Percentiles rank a stretch among this genome's conserved stretches.
phyloP scores from a whole-genome alignment of 1,140 invertebrate species.

The Semibalanus balanoides region DNA sequence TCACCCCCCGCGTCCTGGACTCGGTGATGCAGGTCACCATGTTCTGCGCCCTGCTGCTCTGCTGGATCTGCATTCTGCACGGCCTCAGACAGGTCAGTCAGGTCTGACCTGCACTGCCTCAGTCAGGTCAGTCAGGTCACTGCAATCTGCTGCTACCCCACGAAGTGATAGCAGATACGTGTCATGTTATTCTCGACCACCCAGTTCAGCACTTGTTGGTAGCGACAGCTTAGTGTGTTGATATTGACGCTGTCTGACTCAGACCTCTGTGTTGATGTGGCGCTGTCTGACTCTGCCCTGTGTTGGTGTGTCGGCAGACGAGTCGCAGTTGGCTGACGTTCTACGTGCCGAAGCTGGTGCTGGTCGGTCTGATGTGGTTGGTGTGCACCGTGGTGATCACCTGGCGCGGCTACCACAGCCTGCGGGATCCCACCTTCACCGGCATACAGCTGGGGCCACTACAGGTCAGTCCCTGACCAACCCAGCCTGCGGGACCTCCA shows the following conservation, averaged over 20 bases:
- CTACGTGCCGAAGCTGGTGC: conserved; percentile 76
- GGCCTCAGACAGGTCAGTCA: conserved; percentile 67
- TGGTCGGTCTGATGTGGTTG: conserved; percentile 76
- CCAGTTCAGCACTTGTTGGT: too few species aligned
- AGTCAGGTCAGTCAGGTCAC: too few species aligned
- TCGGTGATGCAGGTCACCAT: conserved; percentile 80
- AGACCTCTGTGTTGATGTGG: too few species aligned
- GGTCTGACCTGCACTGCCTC: too few species aligned
- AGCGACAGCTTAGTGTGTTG: too few species aligned
- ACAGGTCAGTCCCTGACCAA: conserved; percentile 51
- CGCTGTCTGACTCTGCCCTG: too few species aligned
- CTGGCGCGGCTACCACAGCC: conserved; percentile 77
- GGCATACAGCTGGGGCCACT: conserved; percentile 63
- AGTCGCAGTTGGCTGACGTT: conserved; percentile 50
- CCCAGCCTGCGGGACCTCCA: too few species aligned
- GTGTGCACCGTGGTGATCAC: conserved; percentile 67
- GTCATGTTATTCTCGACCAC: too few species aligned
- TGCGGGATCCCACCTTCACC: conserved; percentile 83
- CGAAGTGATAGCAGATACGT: too few species aligned
- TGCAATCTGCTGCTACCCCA: too few species aligned
- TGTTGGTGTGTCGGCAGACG: conserved; percentile 4
- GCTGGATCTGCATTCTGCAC: conserved; percentile 91
- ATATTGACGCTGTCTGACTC: too few species aligned
- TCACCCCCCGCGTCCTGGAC: conserved; percentile 79
- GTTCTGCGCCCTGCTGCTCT: conserved; percentile 68